A percentile compares a stretch with the other conserved stretches of the same genome.
These are phyloP conservation scores for Erebia ligea DNA, from an alignment of 2,888 invertebrate species.

Conservation along the genomic window DNA sequence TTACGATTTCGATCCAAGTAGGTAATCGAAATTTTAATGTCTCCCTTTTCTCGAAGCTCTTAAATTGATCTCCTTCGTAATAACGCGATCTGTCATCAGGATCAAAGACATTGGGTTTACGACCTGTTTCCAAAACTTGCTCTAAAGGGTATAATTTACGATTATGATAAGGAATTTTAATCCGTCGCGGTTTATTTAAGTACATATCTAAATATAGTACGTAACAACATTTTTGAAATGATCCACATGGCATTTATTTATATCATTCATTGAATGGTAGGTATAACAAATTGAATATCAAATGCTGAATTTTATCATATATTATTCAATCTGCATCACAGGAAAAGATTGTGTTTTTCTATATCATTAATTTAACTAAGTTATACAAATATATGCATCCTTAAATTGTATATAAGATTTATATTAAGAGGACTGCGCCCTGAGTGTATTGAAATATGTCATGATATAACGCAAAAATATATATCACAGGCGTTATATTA, in stretches of 20 bases:
- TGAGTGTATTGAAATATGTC: not conserved
- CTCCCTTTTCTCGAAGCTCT: not conserved
- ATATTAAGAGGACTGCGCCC: not conserved
- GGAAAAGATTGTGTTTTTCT: no score
- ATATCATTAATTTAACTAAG: no score
- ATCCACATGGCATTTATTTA: no score
- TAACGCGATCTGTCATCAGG: conserved; percentile 3
- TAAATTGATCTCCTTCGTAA: not conserved
- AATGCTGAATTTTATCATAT: no score
- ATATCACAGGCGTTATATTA: conserved; percentile 19
- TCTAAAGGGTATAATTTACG: not conserved
- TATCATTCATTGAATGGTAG: no score
- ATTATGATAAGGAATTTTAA: not conserved
- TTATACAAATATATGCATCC: no score
- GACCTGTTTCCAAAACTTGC: not conserved
- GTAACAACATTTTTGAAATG: no score
- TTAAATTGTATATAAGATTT: no score
- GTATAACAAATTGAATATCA: no score
- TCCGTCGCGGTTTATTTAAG: not conserved
- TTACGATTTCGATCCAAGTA: not conserved
- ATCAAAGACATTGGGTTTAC: conserved; percentile 5
- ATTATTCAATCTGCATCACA: no score
- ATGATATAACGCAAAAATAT: conserved; percentile 1
- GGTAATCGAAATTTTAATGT: not conserved
- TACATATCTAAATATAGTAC: not conserved